phyloP scores from a whole-genome alignment of 2,888 invertebrate species.

The Aporophyla lueneburgensis region DNA sequence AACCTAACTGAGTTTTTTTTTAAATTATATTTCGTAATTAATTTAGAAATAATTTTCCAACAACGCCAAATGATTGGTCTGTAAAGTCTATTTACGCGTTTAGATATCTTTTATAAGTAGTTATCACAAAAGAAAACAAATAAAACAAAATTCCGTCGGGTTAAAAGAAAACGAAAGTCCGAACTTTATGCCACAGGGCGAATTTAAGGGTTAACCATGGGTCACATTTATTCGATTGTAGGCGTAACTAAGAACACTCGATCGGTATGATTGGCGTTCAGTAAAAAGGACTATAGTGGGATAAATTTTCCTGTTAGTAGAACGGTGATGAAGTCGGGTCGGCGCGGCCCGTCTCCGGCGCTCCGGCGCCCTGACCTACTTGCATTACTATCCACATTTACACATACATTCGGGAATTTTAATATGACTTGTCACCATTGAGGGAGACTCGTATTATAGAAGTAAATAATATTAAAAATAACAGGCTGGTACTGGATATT shows the following conservation, averaged over 20 bases:
- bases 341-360: conserved; percentile 59
- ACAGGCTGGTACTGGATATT: conserved; percentile 24
- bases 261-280: conserved; percentile 64
- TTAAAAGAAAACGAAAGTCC: conserved; percentile 2
- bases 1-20: background rate
- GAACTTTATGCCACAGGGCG: background rate
- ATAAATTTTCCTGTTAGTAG: conserved; percentile 71
- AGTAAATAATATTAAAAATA: conserved; percentile 46
- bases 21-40: background rate
- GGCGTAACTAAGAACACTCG: conserved; percentile 73
- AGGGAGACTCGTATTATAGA: conserved; percentile 48
- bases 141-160: background rate
- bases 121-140: background rate
- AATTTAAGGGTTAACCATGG: conserved; percentile 54
- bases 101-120: background rate
- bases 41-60: background rate
- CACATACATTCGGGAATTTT: conserved; percentile 77
- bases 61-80: background rate
- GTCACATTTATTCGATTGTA: conserved; percentile 64
- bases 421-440: conserved; percentile 72
- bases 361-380: conserved; percentile 80
- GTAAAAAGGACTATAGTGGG: conserved; percentile 72
- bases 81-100: background rate
- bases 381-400: conserved; percentile 82
- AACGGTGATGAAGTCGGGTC: conserved; percentile 51